phyloP scores from a whole-genome alignment of 2,113 vertebrate species.

The Saccopteryx bilineata region DNA sequence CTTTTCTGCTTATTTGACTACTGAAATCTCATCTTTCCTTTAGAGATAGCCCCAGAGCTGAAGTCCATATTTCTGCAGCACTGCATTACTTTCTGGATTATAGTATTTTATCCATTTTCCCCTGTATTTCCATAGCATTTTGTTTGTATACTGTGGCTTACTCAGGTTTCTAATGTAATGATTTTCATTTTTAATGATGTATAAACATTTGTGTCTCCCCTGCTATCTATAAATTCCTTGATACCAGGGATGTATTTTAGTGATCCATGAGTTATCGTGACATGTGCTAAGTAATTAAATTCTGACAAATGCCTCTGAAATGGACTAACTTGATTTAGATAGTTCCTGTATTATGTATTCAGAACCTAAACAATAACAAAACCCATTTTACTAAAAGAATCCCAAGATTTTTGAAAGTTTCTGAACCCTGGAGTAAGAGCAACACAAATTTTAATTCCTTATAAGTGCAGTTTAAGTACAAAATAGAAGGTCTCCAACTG shows the following conservation, averaged over 20 bases:
- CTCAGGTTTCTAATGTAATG: background rate
- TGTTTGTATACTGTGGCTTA: background rate
- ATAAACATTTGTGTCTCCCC: background rate
- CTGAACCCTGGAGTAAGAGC: background rate
- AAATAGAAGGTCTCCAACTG: constrained; percentile 17
- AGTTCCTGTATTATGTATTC: background rate
- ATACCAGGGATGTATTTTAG: background rate
- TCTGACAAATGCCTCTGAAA: background rate
- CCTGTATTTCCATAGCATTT: constrained; percentile 27
- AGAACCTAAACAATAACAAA: background rate
- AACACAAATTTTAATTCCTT: constrained; percentile 49
- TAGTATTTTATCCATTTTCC: background rate
- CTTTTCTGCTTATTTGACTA: background rate
- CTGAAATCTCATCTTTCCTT: background rate
- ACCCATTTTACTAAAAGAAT: background rate
- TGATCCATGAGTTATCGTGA: background rate
- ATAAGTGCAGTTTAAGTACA: constrained; percentile 29
- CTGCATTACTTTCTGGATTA: background rate
- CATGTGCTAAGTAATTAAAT: background rate
- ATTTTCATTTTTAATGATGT: constrained; percentile 36
- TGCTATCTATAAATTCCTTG: background rate
- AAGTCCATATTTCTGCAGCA: background rate
- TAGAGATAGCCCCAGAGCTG: background rate
- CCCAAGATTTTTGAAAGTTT: background rate
- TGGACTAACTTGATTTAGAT: background rate